phyloP scores from a whole-genome alignment of 1,140 invertebrate species.

The Uloborus diversus region DNA sequence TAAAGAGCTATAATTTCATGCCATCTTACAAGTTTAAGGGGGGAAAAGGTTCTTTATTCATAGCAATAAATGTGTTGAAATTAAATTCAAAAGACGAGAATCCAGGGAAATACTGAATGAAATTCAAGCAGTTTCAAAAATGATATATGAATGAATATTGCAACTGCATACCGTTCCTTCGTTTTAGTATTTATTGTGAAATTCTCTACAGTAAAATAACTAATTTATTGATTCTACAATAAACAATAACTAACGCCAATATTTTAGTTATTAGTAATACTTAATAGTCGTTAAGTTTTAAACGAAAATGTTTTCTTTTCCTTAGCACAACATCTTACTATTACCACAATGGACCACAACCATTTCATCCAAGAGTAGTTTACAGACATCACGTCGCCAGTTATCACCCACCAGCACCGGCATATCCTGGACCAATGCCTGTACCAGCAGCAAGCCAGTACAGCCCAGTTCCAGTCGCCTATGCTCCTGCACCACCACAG shows the following conservation, averaged over 20 bases:
- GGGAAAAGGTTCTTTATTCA: too few relatives aligned
- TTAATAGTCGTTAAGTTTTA: background rate
- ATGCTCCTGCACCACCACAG: background rate
- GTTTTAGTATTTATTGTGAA: too few relatives aligned
- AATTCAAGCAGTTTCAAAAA: too few relatives aligned
- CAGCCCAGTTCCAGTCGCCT: background rate
- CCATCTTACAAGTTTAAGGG: too few relatives aligned
- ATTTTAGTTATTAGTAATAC: background rate
- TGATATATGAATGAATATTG: too few relatives aligned
- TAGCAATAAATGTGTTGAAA: too few relatives aligned
- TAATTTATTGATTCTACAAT: background rate
- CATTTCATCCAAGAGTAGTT: conserved; percentile 16
- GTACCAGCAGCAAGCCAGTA: background rate
- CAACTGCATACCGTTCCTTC: too few relatives aligned
- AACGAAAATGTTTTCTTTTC: background rate
- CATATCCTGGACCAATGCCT: background rate
- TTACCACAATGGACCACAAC: conserved; percentile 21
- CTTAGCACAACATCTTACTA: too few relatives aligned
- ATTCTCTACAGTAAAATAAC: background rate
- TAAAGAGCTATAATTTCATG: too few relatives aligned
- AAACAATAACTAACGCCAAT: too few relatives aligned
- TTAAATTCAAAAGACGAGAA: too few relatives aligned
- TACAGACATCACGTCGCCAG: conserved; percentile 26
- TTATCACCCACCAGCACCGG: conserved; percentile 10
- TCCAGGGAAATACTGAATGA: too few relatives aligned